phyloP scores from a whole-genome alignment of 2,888 invertebrate genomes.

The Criorhina ranunculi region DNA sequence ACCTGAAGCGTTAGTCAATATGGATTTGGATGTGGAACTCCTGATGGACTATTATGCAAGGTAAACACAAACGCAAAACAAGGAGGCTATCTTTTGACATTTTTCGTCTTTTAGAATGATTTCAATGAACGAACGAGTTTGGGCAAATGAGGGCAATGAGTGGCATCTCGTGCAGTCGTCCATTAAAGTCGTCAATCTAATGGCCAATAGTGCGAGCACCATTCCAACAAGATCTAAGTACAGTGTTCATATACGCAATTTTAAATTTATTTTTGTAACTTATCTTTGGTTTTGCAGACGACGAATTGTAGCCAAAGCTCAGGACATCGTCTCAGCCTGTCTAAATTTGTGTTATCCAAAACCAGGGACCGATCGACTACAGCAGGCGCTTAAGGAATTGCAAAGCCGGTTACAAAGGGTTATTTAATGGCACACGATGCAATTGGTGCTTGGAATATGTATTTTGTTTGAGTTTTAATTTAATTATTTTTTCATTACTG shows the following conservation, averaged over 20 bases:
- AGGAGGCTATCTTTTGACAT: not conserved
- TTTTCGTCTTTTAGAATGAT: conserved; percentile 86
- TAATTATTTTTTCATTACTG: conserved; percentile 50
- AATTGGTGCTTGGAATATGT: conserved; percentile 19
- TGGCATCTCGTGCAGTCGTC: conserved; percentile 93
- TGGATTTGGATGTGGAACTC: conserved; percentile 91
- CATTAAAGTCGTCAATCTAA: conserved; percentile 89
- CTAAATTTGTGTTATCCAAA: conserved; percentile 91
- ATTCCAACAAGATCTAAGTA: conserved; percentile 85
- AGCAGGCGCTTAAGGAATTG: conserved; percentile 85
- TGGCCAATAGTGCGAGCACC: conserved; percentile 87
- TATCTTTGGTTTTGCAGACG: conserved; percentile 85
- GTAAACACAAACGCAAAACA: conserved; percentile 73
- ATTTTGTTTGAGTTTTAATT: conserved; percentile 54
- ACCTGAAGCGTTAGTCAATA: conserved; percentile 90
- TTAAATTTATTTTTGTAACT: conserved; percentile 37
- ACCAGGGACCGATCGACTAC: conserved; percentile 88
- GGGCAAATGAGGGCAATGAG: conserved; percentile 94
- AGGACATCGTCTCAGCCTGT: conserved; percentile 91
- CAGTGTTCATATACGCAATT: conserved; percentile 51
- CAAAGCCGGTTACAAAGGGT: conserved; percentile 83
- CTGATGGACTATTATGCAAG: conserved; percentile 92
- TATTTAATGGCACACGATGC: conserved; percentile 37
- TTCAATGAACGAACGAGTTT: conserved; percentile 93
- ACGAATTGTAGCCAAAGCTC: conserved; percentile 88